Percentiles rank a stretch among this genome's conserved stretches.
Conservation (phyloP, 2,888 invertebrate species). For the Lasioglossum leucozonium region DNA sequence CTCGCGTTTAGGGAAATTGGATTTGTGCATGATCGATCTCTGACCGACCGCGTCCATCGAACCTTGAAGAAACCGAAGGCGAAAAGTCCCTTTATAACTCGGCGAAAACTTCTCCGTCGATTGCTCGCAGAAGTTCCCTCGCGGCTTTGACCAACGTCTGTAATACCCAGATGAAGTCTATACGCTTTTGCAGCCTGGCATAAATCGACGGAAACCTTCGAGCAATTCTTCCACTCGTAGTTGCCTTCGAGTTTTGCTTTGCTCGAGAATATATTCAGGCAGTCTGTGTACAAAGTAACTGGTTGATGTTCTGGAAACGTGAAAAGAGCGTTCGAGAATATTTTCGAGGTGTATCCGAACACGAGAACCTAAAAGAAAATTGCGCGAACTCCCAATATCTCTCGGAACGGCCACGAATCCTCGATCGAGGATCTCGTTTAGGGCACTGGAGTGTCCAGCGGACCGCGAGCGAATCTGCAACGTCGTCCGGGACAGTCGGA, state of each 20-base stretch:
- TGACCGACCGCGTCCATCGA: neutral
- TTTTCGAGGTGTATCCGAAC: neutral
- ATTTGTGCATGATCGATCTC: constrained; percentile 10
- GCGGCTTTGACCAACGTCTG: neutral
- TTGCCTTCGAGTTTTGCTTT: neutral
- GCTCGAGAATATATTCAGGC: neutral
- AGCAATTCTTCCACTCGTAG: neutral
- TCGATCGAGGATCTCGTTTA: neutral
- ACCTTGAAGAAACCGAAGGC: constrained; percentile 3
- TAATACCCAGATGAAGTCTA: neutral
- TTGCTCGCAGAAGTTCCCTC: neutral
- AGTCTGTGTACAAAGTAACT: neutral
- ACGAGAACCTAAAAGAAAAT: no score
- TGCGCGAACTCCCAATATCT: no score
- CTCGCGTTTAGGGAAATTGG: constrained; percentile 9
- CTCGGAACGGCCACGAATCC: neutral
- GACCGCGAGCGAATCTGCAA: neutral
- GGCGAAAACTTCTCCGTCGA: neutral
- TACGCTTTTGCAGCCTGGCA: neutral
- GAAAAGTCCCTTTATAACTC: constrained; percentile 7
- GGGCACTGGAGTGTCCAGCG: neutral
- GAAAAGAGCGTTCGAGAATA: neutral
- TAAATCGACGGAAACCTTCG: neutral
- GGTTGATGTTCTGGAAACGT: neutral
- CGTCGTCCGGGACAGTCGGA: neutral